Evolutionary conservation across 2,113 vertebrate genomes (phyloP), one percentile per base, ranked within the genome.

Genomic region (Poecile atricapillus): DNA sequence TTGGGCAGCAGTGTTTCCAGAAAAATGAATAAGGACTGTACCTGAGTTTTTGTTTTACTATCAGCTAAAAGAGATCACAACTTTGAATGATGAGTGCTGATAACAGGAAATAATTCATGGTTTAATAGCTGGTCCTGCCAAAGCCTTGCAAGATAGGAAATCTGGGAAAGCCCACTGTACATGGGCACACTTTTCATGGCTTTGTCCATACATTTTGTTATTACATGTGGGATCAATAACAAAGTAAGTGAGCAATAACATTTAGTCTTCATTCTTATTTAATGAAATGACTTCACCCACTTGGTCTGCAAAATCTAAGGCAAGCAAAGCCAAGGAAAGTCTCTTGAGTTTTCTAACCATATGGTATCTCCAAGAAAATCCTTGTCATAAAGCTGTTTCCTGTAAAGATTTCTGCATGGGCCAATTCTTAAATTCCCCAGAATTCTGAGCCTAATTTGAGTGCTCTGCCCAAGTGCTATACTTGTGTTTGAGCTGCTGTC

Each of bases 201-300:
- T 76, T 73, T 80, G 31, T 59, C 58, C 16, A 73, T 21, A 28
- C 2, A 7, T 22, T 62, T 67, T 10, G 5, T 46, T 50, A 35
- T n/a, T 83, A 25, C 41, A 41, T 10, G 6, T 41, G 12, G 21
- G 25, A 89, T 41, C 37, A 62, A 22, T 49, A 71, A 62, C 5
- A 31, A 71, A 88, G 55, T n/a, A 69, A 78, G 12, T 0, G 0
- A 67, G 22, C 1, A 2, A 56, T 17, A 67, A 44, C 15, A 30
- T 64, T 85, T 56, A 74, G 10, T 46, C 53, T 65, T 90, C 33
- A 33, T 63, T 81, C 25, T 58, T 37, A 50, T 50, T 74, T 89
- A 35, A 65, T 3, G 4, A 46, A 69, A 80, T 20, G 0, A 39
- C n/a, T 90, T 56, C 19, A 83, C 21, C 8, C n/a, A 73, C 30